Evolutionary conservation across 2,113 vertebrate species (phyloP), one percentile per base, ranked within the genome.

Genomic region (Sigmodon hispidus): DNA sequence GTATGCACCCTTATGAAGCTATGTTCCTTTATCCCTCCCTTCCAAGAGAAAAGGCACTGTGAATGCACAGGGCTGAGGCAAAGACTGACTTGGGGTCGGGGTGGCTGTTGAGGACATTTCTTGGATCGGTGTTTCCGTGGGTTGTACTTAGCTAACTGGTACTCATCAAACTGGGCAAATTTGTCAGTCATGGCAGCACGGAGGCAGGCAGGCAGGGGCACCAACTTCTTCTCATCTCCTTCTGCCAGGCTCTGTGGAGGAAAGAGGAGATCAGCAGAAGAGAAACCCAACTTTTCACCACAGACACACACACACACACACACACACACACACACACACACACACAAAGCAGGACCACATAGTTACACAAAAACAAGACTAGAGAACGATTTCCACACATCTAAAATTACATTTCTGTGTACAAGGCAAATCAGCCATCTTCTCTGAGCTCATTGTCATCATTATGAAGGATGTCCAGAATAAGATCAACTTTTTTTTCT

Each of bases 131-230:
- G 99, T 90, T 98, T 99, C 77, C 99, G 98, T 0, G 98, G 99
- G 96, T 99, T 99, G 97, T 99, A 99, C 86, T 99, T 99, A 40
- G 99, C 99, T 97, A 99, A 97, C 85, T 99, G 99, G 96, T 99
- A 99, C 96, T 99, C 99, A 45, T 95, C 99, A 96, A 99, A 99
- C 96, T 99, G 97, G 94, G 98, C 98, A 96, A 99, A 99, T 96
- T 99, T 99, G 90, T 99, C 98, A 0, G 90, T 94, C 97, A 99
- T 98, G 0, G 98, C 98, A 93, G 98, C 98, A 73, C 99, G 99
- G 94, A 99, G 98, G 79, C 99, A 99, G 89, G 98, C 97, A 0
- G 99, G 99, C 95, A 99, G 95, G 4, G 97, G 40, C 61, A 90
- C 98, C 97, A 98, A 98, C 84, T 92, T 97, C 4, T 50, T 17